A percentile compares a stretch with the other conserved stretches of the same genome.
Evolutionary conservation across 2,888 invertebrate genomes (phyloP).

Genomic region (Monopis laevigella): DNA sequence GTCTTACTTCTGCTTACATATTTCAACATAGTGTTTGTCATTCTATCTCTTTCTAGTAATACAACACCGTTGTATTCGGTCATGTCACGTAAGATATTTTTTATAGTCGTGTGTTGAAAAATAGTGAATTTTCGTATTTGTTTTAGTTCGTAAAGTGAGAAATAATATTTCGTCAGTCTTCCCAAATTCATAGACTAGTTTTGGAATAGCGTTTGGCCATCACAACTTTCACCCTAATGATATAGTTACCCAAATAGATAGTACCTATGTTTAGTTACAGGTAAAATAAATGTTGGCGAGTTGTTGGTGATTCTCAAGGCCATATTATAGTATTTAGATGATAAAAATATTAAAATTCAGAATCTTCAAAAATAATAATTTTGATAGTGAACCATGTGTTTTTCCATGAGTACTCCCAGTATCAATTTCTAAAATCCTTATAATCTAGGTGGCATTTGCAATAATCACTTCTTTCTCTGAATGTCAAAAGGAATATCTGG

Average conservation of each 20-base stretch:
- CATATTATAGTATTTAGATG: no score
- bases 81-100: constrained; percentile 67
- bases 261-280: constrained; percentile 25
- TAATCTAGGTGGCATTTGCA: no score
- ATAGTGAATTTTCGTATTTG: constrained; percentile 37
- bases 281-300: constrained; percentile 44
- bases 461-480: no score
- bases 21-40: constrained; percentile 40
- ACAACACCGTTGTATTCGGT: constrained; percentile 68
- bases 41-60: constrained; percentile 61
- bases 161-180: background rate
- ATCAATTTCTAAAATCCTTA: no score
- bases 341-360: no score
- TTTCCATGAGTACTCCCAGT: no score
- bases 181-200: constrained; percentile 29
- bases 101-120: constrained; percentile 48
- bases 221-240: constrained; percentile 65
- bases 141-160: constrained; percentile 20
- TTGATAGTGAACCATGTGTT: no score
- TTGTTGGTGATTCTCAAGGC: constrained; percentile 62
- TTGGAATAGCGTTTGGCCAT: constrained; percentile 46
- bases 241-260: constrained; percentile 2
- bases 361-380: no score
- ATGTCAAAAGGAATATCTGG: no score
- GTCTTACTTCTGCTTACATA: background rate